These are phyloP conservation scores for Asarcornis scutulata DNA, from an alignment of 2,113 vertebrate species.

Conservation along the genomic window DNA sequence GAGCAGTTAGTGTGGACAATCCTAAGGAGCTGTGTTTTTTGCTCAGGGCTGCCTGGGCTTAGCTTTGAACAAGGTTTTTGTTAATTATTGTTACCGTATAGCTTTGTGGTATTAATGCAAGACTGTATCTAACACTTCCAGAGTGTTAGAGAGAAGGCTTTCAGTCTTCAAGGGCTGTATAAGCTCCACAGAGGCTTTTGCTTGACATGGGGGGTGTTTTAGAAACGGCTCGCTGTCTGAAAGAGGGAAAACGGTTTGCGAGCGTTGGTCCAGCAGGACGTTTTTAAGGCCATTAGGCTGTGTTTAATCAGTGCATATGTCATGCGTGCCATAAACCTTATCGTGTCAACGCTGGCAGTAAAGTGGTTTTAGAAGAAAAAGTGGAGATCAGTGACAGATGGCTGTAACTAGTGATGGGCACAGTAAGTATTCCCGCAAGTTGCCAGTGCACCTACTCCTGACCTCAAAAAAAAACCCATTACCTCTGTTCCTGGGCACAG, in stretches of 20 bases:
- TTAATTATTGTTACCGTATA: background rate
- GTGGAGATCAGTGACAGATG: background rate
- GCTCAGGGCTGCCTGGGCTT: background rate
- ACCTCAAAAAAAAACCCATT: background rate
- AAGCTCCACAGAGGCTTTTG: background rate
- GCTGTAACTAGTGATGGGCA: background rate
- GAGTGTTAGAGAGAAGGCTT: background rate
- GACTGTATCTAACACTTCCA: background rate
- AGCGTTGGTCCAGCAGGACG: background rate
- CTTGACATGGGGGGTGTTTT: background rate
- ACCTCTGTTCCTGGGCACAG: background rate
- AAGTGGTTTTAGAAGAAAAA: background rate
- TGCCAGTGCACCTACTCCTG: background rate
- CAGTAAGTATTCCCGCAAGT: background rate
- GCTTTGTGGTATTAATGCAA: background rate
- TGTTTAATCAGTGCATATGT: slow-evolving; percentile 22
- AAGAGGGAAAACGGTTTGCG: background rate
- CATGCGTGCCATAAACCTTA: background rate
- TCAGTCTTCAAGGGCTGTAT: background rate
- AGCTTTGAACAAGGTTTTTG: background rate
- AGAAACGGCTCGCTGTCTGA: background rate
- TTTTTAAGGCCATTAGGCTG: background rate
- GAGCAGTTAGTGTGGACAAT: background rate
- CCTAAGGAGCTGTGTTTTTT: background rate
- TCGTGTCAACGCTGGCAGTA: background rate